Evolutionary conservation across 2,797 vertebrate species (phyloP).

Genomic region (Siniperca scherzeri): DNA sequence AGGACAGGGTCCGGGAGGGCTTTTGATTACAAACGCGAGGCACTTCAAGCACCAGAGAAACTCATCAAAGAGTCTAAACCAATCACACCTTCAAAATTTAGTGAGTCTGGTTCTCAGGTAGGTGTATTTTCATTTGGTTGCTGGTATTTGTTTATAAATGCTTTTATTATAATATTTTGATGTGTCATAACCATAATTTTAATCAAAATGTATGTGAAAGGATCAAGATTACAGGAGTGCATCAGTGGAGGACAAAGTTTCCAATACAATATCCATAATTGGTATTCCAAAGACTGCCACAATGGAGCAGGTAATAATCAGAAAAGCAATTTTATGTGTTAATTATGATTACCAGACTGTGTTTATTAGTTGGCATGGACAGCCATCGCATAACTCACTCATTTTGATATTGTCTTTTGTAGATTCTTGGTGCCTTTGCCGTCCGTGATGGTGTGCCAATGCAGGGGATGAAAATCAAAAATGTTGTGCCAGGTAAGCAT

Average conservation of each 20-base stretch:
- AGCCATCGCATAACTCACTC: not conserved
- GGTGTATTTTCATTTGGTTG: slow-evolving; percentile 16
- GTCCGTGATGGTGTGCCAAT: slow-evolving; percentile 85
- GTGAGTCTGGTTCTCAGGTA: slow-evolving; percentile 85
- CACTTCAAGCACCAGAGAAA: slow-evolving; percentile 86
- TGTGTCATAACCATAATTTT: slow-evolving; percentile 42
- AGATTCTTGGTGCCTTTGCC: slow-evolving; percentile 88
- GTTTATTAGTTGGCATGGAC: not conserved
- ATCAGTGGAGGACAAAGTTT: slow-evolving; percentile 89
- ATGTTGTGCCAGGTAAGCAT: slow-evolving; percentile 88
- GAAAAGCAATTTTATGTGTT: not conserved
- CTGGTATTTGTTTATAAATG: not conserved
- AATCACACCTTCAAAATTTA: slow-evolving; percentile 78
- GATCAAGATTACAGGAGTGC: slow-evolving; percentile 89
- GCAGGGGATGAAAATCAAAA: slow-evolving; percentile 88
- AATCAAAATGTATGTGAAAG: slow-evolving; percentile 72
- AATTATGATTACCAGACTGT: not conserved
- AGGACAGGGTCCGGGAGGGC: slow-evolving; percentile 88
- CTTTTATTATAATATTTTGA: slow-evolving; percentile 4
- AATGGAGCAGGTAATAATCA: slow-evolving; percentile 92
- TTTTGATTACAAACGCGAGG: slow-evolving; percentile 91
- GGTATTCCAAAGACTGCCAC: slow-evolving; percentile 96
- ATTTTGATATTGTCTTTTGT: slow-evolving; percentile 29
- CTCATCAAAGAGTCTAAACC: slow-evolving; percentile 86
- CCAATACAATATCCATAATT: slow-evolving; percentile 93